A percentile compares a stretch with the other conserved stretches of the same genome.
These are phyloP conservation scores for Cynodonichthys magdalenae DNA, from an alignment of 2,797 vertebrate species.

Conservation along the genomic window DNA sequence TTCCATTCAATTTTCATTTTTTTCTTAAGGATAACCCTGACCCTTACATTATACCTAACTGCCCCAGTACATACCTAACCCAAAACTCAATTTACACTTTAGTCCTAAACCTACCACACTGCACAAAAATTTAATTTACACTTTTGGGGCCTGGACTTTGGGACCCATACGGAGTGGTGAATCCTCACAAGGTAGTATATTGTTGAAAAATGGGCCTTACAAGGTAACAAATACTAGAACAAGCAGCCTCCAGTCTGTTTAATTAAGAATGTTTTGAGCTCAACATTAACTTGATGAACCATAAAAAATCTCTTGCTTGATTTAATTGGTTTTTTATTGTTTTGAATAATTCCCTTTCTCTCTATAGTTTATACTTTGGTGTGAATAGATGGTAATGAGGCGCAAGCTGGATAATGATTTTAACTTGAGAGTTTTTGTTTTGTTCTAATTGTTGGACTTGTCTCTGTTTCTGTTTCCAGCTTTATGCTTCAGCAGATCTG, in stretches of 20 bases:
- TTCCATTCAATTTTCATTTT: too few relatives aligned
- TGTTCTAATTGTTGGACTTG: slow-evolving; percentile 3
- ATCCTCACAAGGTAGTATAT: too few relatives aligned
- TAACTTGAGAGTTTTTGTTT: slow-evolving; percentile 16
- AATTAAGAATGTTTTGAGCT: slow-evolving; percentile 53
- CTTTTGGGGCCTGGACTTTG: too few relatives aligned
- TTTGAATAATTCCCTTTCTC: background rate
- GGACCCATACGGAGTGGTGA: too few relatives aligned
- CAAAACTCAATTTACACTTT: too few relatives aligned
- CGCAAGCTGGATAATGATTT: slow-evolving; percentile 11
- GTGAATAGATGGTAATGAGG: slow-evolving; percentile 21
- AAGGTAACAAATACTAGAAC: slow-evolving; percentile 1
- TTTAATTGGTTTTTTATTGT: slow-evolving; percentile 12
- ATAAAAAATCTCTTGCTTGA: slow-evolving; percentile 47
- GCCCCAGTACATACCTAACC: too few relatives aligned
- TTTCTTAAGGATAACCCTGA: too few relatives aligned
- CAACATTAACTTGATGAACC: slow-evolving; percentile 44
- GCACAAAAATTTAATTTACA: too few relatives aligned
- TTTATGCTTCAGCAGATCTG: slow-evolving; percentile 89
- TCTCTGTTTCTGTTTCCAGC: slow-evolving; percentile 68
- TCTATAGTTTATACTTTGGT: slow-evolving; percentile 19
- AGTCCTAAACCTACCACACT: too few relatives aligned
- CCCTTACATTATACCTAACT: too few relatives aligned
- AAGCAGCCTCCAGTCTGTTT: slow-evolving; percentile 14
- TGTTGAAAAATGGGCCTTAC: background rate